phyloP scores from a whole-genome alignment of 1,140 invertebrate genomes.

The Nephotettix cincticeps region DNA sequence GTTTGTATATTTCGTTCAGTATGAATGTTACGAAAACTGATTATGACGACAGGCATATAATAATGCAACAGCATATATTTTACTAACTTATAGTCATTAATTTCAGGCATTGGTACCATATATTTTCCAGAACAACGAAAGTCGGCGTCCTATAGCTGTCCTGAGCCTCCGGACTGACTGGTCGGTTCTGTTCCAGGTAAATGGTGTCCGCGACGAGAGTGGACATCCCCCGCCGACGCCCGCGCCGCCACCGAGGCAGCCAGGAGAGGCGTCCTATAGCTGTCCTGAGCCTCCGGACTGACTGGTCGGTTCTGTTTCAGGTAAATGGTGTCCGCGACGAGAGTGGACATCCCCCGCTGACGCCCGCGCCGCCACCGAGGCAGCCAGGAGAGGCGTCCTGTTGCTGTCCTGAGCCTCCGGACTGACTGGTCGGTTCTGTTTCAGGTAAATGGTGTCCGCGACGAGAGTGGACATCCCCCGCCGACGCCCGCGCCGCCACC shows the following conservation, averaged over 20 bases:
- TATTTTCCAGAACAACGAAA: conserved; percentile 76
- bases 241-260: conserved; percentile 67
- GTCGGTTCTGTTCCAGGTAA: conserved; percentile 65
- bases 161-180: conserved; percentile 80
- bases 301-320: conserved; percentile 57
- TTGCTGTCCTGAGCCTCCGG: conserved; percentile 88
- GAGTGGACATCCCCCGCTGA: conserved; percentile 85
- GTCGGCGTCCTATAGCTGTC: conserved; percentile 79
- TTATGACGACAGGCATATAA: no score
- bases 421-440: conserved; percentile 51
- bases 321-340: conserved; percentile 84
- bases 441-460: conserved; percentile 85
- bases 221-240: conserved; percentile 79
- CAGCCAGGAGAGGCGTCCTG: conserved; percentile 72
- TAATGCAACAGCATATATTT: no score
- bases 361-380: conserved; percentile 66
- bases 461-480: conserved; percentile 83
- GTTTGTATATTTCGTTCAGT: no score
- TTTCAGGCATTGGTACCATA: no score
- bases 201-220: conserved; percentile 85
- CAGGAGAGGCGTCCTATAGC: conserved; percentile 75
- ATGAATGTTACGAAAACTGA: no score
- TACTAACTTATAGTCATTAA: no score
- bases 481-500: conserved; percentile 68
- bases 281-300: conserved; percentile 86